A percentile compares a stretch with the other conserved stretches of the same genome.
Evolutionary conservation across 2,797 vertebrate genomes (phyloP).

Genomic region (Ctenosaura bakeri): DNA sequence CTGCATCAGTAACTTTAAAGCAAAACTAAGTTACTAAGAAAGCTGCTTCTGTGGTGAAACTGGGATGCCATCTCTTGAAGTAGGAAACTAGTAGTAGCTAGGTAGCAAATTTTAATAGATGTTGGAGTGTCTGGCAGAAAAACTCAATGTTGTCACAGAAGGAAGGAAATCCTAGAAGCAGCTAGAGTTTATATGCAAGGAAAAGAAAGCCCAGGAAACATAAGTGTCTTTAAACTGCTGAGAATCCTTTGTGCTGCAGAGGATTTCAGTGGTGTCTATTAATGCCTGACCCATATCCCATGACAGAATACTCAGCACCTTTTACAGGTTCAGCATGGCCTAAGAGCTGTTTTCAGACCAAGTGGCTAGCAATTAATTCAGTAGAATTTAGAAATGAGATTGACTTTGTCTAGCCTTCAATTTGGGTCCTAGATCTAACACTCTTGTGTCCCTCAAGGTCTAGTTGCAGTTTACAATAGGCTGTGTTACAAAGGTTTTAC

Average conservation of each 20-base stretch:
- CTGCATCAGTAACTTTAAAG: conserved; percentile 55
- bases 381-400: neutral
- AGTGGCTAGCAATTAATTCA: neutral
- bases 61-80: conserved; percentile 68
- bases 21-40: conserved; percentile 60
- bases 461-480: conserved; percentile 15
- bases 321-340: neutral
- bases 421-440: neutral
- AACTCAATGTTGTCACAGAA: conserved; percentile 14
- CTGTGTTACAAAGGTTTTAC: neutral
- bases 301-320: conserved; percentile 16
- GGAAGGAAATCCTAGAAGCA: conserved; percentile 15
- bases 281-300: neutral
- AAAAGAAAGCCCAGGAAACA: conserved; percentile 15
- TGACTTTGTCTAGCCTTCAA: neutral
- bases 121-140: neutral
- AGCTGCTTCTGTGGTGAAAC: conserved; percentile 64
- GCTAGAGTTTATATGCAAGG: conserved; percentile 23
- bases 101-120: conserved; percentile 39
- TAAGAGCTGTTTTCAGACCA: conserved; percentile 10
- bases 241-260: neutral
- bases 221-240: conserved; percentile 4
- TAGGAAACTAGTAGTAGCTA: conserved; percentile 58
- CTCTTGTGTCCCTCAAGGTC: conserved; percentile 2
- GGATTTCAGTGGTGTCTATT: conserved; percentile 18